Evolutionary conservation across 2,113 vertebrate species (phyloP).

Genomic region (Hystrix cristata): DNA sequence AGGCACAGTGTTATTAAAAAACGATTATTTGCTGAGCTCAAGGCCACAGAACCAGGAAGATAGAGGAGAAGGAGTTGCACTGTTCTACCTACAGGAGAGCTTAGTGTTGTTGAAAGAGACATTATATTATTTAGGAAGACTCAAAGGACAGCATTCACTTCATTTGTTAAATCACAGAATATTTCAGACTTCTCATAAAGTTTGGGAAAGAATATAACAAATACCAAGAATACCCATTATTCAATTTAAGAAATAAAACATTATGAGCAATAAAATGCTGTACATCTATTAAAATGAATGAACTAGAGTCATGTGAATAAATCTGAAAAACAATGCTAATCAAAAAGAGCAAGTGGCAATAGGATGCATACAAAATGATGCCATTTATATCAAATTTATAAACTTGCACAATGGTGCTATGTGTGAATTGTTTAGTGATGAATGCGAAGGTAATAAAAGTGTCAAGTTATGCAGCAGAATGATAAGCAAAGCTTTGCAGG

Average conservation of each 20-base stretch:
- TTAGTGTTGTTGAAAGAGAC: not conserved
- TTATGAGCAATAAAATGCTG: not conserved
- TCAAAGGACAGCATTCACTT: not conserved
- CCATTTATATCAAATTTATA: not conserved
- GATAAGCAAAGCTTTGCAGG: slow-evolving; percentile 64
- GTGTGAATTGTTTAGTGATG: not conserved
- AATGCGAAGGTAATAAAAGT: not conserved
- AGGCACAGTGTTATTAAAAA: not conserved
- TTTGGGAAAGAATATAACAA: not conserved
- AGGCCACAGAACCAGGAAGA: not conserved
- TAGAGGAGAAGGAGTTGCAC: fast-evolving
- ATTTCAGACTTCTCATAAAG: slow-evolving; percentile 1
- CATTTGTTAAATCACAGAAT: not conserved
- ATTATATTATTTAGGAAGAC: not conserved
- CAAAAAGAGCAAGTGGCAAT: not conserved
- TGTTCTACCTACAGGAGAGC: no score
- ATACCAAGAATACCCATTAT: not conserved
- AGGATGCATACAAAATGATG: not conserved
- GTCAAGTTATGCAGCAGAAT: not conserved
- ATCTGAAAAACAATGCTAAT: slow-evolving; percentile 7
- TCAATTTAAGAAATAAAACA: slow-evolving; percentile 53
- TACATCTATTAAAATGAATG: slow-evolving; percentile 28
- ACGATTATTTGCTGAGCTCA: not conserved
- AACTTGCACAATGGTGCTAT: not conserved
- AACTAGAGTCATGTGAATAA: not conserved